These are phyloP conservation scores for Metridium senile DNA, from an alignment of 92 coral and sea anemone genomes.

Conservation along the genomic window DNA sequence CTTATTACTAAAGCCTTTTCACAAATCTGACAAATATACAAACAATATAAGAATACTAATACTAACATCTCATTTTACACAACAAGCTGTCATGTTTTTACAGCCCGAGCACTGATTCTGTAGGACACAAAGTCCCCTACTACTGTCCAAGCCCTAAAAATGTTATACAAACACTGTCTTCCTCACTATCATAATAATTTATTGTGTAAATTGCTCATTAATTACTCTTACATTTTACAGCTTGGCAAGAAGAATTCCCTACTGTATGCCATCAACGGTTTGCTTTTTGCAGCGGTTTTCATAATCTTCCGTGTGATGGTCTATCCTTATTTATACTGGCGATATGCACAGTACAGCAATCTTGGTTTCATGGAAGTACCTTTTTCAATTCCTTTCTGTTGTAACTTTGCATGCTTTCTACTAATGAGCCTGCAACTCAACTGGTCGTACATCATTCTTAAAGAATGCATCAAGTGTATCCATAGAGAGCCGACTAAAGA, in stretches of 20 bases:
- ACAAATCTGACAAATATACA: no score
- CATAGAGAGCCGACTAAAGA: slow-evolving; percentile 2
- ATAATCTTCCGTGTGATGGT: slow-evolving; percentile 76
- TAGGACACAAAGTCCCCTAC: no score
- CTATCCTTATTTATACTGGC: slow-evolving; percentile 93
- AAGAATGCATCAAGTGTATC: slow-evolving; percentile 54
- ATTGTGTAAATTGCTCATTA: no score
- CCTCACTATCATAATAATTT: no score
- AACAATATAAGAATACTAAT: no score
- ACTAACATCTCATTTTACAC: no score
- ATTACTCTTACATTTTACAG: no score
- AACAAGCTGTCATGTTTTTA: no score
- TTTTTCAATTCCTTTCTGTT: slow-evolving; percentile 69
- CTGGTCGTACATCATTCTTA: slow-evolving; percentile 80
- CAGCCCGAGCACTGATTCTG: no score
- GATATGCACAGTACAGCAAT: slow-evolving; percentile 64
- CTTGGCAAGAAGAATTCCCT: slow-evolving; percentile 71
- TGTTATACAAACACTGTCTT: no score
- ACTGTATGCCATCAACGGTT: slow-evolving; percentile 76
- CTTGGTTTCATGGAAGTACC: slow-evolving; percentile 63
- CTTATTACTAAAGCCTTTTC: no score
- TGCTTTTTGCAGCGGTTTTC: slow-evolving; percentile 69
- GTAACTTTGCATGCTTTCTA: slow-evolving; percentile 75
- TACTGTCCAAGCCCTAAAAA: no score
- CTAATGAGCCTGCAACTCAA: slow-evolving; percentile 76